Conservation (phyloP, 1,140 invertebrate genomes). For the Drosophila obscura region DNA sequence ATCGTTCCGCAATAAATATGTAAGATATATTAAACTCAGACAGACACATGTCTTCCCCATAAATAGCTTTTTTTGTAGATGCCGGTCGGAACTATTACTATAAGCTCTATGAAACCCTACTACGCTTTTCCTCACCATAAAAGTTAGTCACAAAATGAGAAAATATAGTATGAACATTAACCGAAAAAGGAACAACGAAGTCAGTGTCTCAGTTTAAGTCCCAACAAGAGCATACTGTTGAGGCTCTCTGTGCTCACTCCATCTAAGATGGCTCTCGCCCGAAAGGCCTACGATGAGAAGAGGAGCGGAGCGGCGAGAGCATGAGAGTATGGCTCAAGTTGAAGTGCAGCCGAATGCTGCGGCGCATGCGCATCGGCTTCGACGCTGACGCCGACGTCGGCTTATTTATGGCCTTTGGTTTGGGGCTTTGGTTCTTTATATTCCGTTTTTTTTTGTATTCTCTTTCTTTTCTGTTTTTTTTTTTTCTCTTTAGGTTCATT, state of each 20-base stretch:
- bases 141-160: too few relatives aligned
- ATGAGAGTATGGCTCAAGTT: conserved; percentile 50
- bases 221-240: background rate
- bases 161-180: too few relatives aligned
- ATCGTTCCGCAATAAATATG: too few relatives aligned
- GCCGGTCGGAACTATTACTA: too few relatives aligned
- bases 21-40: too few relatives aligned
- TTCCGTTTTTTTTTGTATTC: conserved; percentile 23
- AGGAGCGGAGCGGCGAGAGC: conserved; percentile 19
- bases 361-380: conserved; percentile 69
- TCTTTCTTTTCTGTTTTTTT: conserved; percentile 2
- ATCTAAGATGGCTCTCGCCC: conserved; percentile 30
- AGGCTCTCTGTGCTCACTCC: background rate
- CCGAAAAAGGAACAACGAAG: conserved; percentile 7
- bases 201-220: background rate
- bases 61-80: too few relatives aligned
- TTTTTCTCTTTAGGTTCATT: conserved; percentile 76
- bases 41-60: too few relatives aligned
- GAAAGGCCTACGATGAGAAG: conserved; percentile 8
- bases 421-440: conserved; percentile 53
- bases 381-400: conserved; percentile 39
- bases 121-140: too few relatives aligned
- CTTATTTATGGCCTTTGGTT: conserved; percentile 79
- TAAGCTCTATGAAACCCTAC: too few relatives aligned
- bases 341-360: conserved; percentile 74